A percentile compares a stretch with the other conserved stretches of the same genome.
Conservation (phyloP, 2,888 invertebrate genomes). For the Colletes collaris region DNA sequence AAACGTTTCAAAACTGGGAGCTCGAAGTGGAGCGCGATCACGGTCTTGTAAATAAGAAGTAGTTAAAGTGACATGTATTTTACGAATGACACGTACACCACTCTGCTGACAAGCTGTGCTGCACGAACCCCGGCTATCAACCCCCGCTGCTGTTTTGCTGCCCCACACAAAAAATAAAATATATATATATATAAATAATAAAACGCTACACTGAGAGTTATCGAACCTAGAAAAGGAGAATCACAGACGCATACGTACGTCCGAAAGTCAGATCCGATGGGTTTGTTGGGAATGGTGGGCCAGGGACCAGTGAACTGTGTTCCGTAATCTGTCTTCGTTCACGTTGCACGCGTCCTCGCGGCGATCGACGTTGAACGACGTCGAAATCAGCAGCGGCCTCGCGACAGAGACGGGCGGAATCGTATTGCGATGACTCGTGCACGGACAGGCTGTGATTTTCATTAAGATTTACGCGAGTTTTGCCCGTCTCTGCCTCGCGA, state of each 20-base stretch:
- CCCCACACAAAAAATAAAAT: constrained; percentile 73
- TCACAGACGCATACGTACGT: constrained; percentile 5
- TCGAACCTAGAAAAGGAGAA: constrained; percentile 46
- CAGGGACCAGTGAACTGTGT: constrained; percentile 57
- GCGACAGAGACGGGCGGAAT: too few relatives aligned
- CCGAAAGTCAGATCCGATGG: constrained; percentile 44
- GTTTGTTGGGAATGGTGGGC: constrained; percentile 69
- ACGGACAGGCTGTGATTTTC: too few relatives aligned
- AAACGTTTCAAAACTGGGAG: too few relatives aligned
- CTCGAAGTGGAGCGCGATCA: constrained; percentile 57
- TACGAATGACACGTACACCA: constrained; percentile 82
- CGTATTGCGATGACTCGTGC: too few relatives aligned
- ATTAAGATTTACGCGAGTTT: too few relatives aligned
- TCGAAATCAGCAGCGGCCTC: constrained; percentile 25
- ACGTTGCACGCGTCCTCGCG: constrained; percentile 29
- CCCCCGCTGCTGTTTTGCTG: constrained; percentile 82
- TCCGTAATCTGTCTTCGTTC: constrained; percentile 47
- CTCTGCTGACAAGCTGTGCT: constrained; percentile 84
- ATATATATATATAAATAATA: too few relatives aligned
- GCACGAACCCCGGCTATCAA: constrained; percentile 83
- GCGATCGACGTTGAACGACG: constrained; percentile 20
- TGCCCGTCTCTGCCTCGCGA: constrained; percentile 7
- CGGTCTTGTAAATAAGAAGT: constrained; percentile 74
- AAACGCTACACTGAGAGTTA: constrained; percentile 77
- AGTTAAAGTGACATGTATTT: constrained; percentile 73